Evolutionary conservation across 2,113 vertebrate genomes (phyloP).

Genomic region (Cololabis saira): DNA sequence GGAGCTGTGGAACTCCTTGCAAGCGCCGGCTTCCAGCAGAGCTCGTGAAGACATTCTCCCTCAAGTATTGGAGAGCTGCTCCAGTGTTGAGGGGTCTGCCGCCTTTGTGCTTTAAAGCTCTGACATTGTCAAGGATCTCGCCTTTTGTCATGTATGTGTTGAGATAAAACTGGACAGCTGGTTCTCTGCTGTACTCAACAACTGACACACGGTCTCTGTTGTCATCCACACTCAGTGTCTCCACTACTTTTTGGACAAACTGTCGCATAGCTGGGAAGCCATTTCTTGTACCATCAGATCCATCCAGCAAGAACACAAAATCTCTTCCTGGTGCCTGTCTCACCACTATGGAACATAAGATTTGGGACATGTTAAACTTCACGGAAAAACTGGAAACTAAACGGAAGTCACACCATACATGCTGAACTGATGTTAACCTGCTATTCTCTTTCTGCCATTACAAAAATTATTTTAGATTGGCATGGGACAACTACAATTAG

Average conservation of each 20-base stretch:
- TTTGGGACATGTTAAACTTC: too few species aligned
- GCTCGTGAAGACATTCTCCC: constrained; percentile 79
- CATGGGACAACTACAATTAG: too few species aligned
- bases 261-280: constrained; percentile 35
- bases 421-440: too few species aligned
- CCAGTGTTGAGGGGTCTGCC: constrained; percentile 82
- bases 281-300: constrained; percentile 20
- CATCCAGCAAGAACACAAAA: constrained; percentile 76
- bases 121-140: constrained; percentile 40
- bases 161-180: constrained; percentile 63
- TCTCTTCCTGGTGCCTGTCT: constrained; percentile 30
- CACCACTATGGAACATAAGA: neutral
- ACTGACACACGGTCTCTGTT: constrained; percentile 67
- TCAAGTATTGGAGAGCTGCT: constrained; percentile 76
- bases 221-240: constrained; percentile 59
- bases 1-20: constrained; percentile 82
- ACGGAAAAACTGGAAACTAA: too few species aligned
- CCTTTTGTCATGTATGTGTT: constrained; percentile 47
- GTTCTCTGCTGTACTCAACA: constrained; percentile 67
- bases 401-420: too few species aligned
- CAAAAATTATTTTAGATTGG: too few species aligned
- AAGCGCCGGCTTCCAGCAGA: constrained; percentile 84
- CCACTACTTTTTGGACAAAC: constrained; percentile 55
- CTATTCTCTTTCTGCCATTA: too few species aligned
- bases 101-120: constrained; percentile 47